Evolutionary conservation across 2,888 invertebrate species (phyloP), one percentile per base, ranked within the genome.

Genomic region (Alviniconcha strummeri): DNA sequence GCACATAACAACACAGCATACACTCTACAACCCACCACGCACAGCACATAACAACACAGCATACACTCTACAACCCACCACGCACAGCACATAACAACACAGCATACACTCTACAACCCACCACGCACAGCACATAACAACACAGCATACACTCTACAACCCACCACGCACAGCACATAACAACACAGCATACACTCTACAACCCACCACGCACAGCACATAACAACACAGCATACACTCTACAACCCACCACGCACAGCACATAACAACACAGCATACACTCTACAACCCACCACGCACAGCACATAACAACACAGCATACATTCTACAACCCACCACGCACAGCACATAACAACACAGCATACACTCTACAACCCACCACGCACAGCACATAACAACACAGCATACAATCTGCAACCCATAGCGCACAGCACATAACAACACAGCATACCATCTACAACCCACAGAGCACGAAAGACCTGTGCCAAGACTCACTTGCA

Each of bases 401-500:
- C n/a, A n/a, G n/a, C n/a, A n/a, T n/a, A n/a, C n/a, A n/a, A 57
- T n/a, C n/a, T n/a, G n/a, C n/a, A n/a, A n/a, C n/a, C n/a, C n/a
- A n/a, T n/a, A n/a, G n/a, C n/a, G n/a, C n/a, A n/a, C n/a, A n/a
- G n/a, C 60, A 60, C 60, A 60, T 60, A 60, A 72, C 72, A 76
- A 3, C 17, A 56, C 17, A 69, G 17, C 69, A 69, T 15, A 11
- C 15, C n/a, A 5, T 13, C 57, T 15, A 74, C 36, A 80, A n/a
- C 57, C 6, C 5, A 78, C 15, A 78, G n/a, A 4, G 78, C 64
- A 69, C n/a, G n/a, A 15, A n/a, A 6, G n/a, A 69, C 6, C 17
- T 56, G n/a, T 19, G 13, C 6, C 6, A 9, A 57, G 36, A 81
- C 92, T 88, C 88, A 94, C 94, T 93, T 93, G 95, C 98, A 98